Conservation (phyloP, 2,113 vertebrate genomes). For the Hiodon tergisus region DNA sequence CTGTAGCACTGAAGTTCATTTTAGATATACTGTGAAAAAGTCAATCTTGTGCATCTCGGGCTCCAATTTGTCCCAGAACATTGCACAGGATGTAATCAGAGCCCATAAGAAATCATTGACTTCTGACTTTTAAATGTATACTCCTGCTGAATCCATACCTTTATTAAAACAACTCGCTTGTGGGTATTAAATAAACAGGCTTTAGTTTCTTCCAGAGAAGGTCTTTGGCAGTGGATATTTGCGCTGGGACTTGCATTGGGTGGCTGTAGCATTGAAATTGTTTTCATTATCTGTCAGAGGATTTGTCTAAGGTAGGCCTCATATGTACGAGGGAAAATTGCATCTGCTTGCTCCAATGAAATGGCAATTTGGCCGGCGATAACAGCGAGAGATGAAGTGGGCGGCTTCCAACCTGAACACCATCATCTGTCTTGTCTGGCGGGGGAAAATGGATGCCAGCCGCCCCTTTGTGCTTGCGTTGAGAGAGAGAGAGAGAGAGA, state of each 20-base stretch:
- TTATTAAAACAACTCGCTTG: no score
- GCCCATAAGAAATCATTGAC: no score
- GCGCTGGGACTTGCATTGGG: background rate
- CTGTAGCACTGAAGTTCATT: no score
- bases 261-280: background rate
- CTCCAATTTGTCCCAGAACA: no score
- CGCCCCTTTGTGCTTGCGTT: no score
- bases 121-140: no score
- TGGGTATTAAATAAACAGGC: background rate
- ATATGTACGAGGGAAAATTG: slow-evolving; percentile 10
- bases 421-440: slow-evolving; percentile 4
- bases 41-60: no score
- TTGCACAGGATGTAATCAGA: no score
- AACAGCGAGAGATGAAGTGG: background rate
- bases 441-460: background rate
- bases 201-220: background rate
- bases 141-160: no score
- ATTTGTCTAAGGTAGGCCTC: slow-evolving; percentile 9
- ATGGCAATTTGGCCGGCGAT: slow-evolving; percentile 12
- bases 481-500: no score
- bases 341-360: slow-evolving; percentile 8
- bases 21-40: no score
- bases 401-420: background rate
- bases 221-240: background rate
- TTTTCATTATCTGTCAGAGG: background rate